Conservation (phyloP, 2,797 vertebrate genomes). For the Melanotaenia maccullochi region DNA sequence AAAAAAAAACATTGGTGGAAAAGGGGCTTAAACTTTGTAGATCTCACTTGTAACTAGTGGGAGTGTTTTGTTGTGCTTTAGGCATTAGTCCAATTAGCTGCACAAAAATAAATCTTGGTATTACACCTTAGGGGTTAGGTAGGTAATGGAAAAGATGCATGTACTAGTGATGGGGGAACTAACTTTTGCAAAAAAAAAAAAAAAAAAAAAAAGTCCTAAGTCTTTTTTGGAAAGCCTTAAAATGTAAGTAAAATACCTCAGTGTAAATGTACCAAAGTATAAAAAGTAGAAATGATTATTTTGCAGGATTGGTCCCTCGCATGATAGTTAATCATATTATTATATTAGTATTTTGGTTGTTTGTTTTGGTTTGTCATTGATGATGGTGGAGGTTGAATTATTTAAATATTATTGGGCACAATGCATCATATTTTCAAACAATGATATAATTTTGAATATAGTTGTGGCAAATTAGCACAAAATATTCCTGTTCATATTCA, state of each 20-base stretch:
- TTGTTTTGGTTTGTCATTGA: too few relatives aligned
- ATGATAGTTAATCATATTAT: neutral
- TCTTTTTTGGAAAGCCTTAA: too few relatives aligned
- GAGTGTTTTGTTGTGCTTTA: constrained; percentile 4
- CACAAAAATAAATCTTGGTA: neutral
- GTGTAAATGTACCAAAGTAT: neutral
- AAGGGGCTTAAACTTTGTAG: neutral
- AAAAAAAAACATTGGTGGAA: too few relatives aligned
- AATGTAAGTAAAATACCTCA: neutral
- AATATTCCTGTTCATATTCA: neutral
- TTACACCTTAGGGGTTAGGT: neutral
- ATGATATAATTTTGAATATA: neutral
- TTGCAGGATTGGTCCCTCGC: neutral
- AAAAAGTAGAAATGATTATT: too few relatives aligned
- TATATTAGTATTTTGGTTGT: neutral
- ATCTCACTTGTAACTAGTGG: constrained; percentile 13
- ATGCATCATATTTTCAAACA: neutral
- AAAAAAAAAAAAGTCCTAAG: too few relatives aligned
- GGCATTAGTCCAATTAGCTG: constrained; percentile 1
- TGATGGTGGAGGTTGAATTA: neutral
- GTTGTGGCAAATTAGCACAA: neutral
- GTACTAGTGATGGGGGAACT: neutral
- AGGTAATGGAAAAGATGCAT: neutral
- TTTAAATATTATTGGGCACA: neutral
- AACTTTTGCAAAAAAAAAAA: too few relatives aligned